Percentiles rank a stretch among this genome's conserved stretches.
Conservation (phyloP, 2,113 vertebrate genomes). For the Zootoca vivipara region DNA sequence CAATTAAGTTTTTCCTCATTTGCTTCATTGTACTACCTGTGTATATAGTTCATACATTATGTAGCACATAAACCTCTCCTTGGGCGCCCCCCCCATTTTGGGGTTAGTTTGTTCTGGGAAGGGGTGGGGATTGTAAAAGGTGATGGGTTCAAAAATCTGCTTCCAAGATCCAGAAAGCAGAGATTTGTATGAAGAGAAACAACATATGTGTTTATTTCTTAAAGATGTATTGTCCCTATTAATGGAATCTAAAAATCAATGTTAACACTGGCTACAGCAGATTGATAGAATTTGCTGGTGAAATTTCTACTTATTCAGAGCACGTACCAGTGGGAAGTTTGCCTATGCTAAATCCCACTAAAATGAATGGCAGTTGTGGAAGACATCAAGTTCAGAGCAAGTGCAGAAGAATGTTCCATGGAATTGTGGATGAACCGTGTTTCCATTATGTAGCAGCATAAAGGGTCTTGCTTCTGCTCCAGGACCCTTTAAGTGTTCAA, state of each 20-base stretch:
- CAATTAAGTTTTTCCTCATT: slow-evolving; percentile 96
- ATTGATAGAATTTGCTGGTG: slow-evolving; percentile 24
- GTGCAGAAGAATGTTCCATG: not conserved
- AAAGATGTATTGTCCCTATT: slow-evolving; percentile 80
- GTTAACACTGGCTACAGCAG: slow-evolving; percentile 56
- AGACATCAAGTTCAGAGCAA: not conserved
- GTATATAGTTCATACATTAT: slow-evolving; percentile 93
- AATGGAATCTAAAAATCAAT: slow-evolving; percentile 49
- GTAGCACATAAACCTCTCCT: slow-evolving; percentile 90
- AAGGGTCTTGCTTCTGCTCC: not conserved
- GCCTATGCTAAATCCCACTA: not conserved
- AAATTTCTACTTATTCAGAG: slow-evolving; percentile 33
- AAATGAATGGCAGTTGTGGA: not conserved
- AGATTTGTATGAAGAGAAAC: slow-evolving; percentile 83
- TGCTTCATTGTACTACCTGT: slow-evolving; percentile 97
- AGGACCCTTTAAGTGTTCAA: not conserved
- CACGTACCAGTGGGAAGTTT: not conserved
- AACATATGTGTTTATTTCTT: slow-evolving; percentile 78
- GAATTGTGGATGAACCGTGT: slow-evolving; percentile 53
- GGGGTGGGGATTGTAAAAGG: slow-evolving; percentile 56
- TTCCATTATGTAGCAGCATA: slow-evolving; percentile 61
- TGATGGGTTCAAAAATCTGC: slow-evolving; percentile 56
- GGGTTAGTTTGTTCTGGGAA: slow-evolving; percentile 37
- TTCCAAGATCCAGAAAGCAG: slow-evolving; percentile 71
- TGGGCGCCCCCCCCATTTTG: too few species aligned